A percentile compares a stretch with the other conserved stretches of the same genome.
These are phyloP conservation scores for Poeciliopsis infans DNA, from an alignment of 2,797 vertebrate species.

Conservation along the genomic window DNA sequence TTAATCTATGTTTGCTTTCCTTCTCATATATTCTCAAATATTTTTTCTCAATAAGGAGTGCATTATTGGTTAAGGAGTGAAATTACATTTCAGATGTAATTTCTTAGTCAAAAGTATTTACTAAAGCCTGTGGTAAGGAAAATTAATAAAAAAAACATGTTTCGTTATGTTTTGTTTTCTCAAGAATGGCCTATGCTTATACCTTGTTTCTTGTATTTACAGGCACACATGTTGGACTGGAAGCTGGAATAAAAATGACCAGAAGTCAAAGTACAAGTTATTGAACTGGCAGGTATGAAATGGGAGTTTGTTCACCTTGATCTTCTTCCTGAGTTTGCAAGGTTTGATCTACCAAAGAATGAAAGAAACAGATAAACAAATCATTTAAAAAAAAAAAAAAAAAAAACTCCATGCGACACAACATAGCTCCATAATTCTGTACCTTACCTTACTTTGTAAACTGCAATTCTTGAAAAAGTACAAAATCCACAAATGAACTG, in stretches of 20 bases:
- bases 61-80: background rate
- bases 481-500: background rate
- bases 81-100: background rate
- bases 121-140: background rate
- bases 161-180: background rate
- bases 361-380: background rate
- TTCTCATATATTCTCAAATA: no score
- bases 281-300: slow-evolving; percentile 78
- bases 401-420: background rate
- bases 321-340: background rate
- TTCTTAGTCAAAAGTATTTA: slow-evolving; percentile 47
- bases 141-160: slow-evolving; percentile 2
- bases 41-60: background rate
- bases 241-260: slow-evolving; percentile 67
- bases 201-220: slow-evolving; percentile 47
- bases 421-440: background rate
- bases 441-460: background rate
- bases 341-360: background rate
- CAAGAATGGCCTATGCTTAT: slow-evolving; percentile 26
- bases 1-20: slow-evolving; percentile 65
- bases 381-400: background rate
- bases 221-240: slow-evolving; percentile 59
- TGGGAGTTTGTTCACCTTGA: slow-evolving; percentile 2
- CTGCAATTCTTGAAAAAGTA: background rate
- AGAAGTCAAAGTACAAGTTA: slow-evolving; percentile 63